Base-by-base conservation (phyloP, 2,797 vertebrate species). In the Parambassis ranga region DNA sequence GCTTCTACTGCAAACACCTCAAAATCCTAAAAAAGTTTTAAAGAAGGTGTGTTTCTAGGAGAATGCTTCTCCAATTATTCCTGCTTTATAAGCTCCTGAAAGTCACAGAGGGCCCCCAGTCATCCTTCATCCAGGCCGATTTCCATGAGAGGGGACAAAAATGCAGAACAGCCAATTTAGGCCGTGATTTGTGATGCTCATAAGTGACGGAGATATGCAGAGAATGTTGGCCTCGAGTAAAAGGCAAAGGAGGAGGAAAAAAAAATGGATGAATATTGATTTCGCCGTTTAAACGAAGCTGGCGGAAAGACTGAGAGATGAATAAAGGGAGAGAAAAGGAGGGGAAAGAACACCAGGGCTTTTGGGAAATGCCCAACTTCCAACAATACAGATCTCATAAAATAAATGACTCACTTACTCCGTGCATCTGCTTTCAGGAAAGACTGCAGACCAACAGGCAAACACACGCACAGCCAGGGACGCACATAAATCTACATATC, bases 351-450 rank as follows among this genome's bases (percentile, higher is more conserved):
- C 2, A 9, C 20, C 41, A 47, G 35, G 37, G 42, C 62, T 58
- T 66, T 62, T 68, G 67, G 69, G 68, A 77, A 77, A 74, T 60
- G 59, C 67, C 75, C 61, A 75, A 65, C 59, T 65, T 81, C 67
- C 43, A 73, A 82, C 79, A 82, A 82, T 57, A 71, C 51, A 71
- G 48, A 74, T 47, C 67, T 74, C 62, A 64, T 83, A 69, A 81
- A 80, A 84, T 52, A 83, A 83, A 80, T 83, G 71, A 85, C 66
- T 87, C 75, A 83, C 60, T 85, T 43, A 52, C 49, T 84, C 72
- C 53, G 36, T 27, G 48, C 42, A 66, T 70, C 60, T 65, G 53
- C 59, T 71, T 66, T 66, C 47, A 76, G 49, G 42, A 63, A 42
- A 26, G 42, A 68, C 43, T 52, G 18, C 24, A 55, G 46, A 58